Percentiles rank a stretch among this genome's conserved stretches.
phyloP scores from a whole-genome alignment of 2,113 vertebrate genomes.

The Geococcyx californianus region DNA sequence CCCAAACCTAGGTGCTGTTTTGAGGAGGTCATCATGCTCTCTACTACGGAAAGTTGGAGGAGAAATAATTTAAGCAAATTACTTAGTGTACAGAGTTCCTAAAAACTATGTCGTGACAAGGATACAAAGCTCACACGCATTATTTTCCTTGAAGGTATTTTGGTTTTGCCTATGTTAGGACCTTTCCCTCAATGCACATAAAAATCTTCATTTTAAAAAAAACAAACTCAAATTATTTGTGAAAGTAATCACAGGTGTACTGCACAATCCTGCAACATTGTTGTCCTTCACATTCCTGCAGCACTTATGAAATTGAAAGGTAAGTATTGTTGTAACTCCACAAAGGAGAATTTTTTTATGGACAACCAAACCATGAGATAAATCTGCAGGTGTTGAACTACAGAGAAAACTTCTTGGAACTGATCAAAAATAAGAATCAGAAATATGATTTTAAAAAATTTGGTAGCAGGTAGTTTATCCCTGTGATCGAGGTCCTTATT shows the following conservation, averaged over 20 bases:
- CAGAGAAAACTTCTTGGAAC: background rate
- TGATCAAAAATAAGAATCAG: background rate
- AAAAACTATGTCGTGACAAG: background rate
- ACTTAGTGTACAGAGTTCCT: background rate
- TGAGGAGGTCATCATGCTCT: background rate
- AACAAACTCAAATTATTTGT: background rate
- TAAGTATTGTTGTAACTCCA: background rate
- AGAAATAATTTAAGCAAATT: conserved; percentile 29
- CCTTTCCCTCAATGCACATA: background rate
- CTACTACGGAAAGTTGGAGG: background rate
- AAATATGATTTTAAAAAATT: background rate
- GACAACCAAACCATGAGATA: background rate
- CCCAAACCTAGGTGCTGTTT: conserved; percentile 3
- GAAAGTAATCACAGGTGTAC: background rate
- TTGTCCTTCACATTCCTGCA: background rate
- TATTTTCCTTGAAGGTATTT: background rate
- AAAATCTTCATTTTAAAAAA: background rate
- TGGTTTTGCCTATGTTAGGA: background rate
- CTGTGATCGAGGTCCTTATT: background rate
- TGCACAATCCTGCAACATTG: background rate
- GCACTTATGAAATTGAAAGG: background rate
- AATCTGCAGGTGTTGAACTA: background rate
- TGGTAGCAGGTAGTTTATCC: background rate
- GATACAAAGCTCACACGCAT: background rate
- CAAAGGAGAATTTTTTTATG: background rate